phyloP scores from a whole-genome alignment of 2,888 invertebrate species.

The Pediacus dermestoides region DNA sequence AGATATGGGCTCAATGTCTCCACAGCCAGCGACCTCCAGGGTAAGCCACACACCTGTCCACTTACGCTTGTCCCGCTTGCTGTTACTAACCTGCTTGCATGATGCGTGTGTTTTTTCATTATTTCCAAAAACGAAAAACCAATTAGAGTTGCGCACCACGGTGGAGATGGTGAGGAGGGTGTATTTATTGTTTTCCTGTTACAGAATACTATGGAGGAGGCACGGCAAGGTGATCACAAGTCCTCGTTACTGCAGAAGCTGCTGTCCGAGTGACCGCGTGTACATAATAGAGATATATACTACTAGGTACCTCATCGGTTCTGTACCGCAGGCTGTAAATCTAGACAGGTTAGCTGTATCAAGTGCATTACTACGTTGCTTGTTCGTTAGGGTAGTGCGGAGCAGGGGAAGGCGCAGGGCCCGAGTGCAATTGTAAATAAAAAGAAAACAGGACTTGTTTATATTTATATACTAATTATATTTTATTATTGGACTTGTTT shows the following conservation, averaged over 20 bases:
- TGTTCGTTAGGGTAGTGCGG: constrained; percentile 44
- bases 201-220: constrained; percentile 72
- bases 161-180: neutral
- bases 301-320: constrained; percentile 53
- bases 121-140: constrained; percentile 2
- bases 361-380: constrained; percentile 51
- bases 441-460: constrained; percentile 53
- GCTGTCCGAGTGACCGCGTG: constrained; percentile 62
- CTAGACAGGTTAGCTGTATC: constrained; percentile 53
- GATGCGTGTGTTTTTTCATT: constrained; percentile 15
- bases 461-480: constrained; percentile 58
- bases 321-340: constrained; percentile 51
- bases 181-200: constrained; percentile 34
- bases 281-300: constrained; percentile 51
- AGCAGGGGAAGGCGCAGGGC: constrained; percentile 44
- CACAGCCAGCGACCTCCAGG: constrained; percentile 58
- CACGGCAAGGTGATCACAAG: constrained; percentile 70
- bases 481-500: constrained; percentile 48
- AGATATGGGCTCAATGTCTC: constrained; percentile 55
- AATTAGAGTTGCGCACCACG: neutral
- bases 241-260: constrained; percentile 82
- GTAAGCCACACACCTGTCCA: constrained; percentile 53
- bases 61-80: constrained; percentile 39
- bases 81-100: constrained; percentile 38
- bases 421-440: constrained; percentile 51